Percentiles rank a stretch among this genome's conserved stretches.
These are phyloP conservation scores for Melanostoma mellinum DNA, from an alignment of 2,888 invertebrate species.

Conservation along the genomic window DNA sequence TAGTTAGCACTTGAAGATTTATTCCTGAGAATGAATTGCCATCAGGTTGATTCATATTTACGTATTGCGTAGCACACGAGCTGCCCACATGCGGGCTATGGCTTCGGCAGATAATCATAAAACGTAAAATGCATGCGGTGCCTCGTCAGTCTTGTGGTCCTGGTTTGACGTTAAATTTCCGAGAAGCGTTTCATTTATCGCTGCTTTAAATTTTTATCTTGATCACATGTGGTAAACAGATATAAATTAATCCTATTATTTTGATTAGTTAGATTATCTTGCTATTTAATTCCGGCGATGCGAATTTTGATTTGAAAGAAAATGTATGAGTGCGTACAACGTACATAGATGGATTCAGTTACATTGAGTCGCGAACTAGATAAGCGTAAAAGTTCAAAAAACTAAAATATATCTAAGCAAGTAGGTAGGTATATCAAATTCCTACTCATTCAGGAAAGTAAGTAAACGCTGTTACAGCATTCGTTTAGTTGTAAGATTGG, in stretches of 20 bases:
- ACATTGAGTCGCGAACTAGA: too few relatives aligned
- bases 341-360: background rate
- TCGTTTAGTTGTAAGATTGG: too few relatives aligned
- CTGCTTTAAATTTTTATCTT: slow-evolving; percentile 42
- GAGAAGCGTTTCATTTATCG: slow-evolving; percentile 59
- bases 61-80: slow-evolving; percentile 64
- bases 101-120: slow-evolving; percentile 46
- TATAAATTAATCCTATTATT: slow-evolving; percentile 54
- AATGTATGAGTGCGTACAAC: background rate
- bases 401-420: too few relatives aligned
- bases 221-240: slow-evolving; percentile 44
- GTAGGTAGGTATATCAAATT: too few relatives aligned
- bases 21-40: slow-evolving; percentile 82
- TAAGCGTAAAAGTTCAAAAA: too few relatives aligned
- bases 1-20: slow-evolving; percentile 82
- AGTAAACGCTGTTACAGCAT: too few relatives aligned
- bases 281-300: background rate
- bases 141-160: slow-evolving; percentile 7
- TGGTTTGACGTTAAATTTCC: slow-evolving; percentile 43
- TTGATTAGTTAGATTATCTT: slow-evolving; percentile 46
- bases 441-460: too few relatives aligned
- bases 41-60: slow-evolving; percentile 78
- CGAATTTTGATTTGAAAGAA: background rate
- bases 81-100: slow-evolving; percentile 54
- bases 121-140: slow-evolving; percentile 49